Evolutionary conservation across 2,888 invertebrate genomes (phyloP).

Genomic region (Celastrina argiolus): DNA sequence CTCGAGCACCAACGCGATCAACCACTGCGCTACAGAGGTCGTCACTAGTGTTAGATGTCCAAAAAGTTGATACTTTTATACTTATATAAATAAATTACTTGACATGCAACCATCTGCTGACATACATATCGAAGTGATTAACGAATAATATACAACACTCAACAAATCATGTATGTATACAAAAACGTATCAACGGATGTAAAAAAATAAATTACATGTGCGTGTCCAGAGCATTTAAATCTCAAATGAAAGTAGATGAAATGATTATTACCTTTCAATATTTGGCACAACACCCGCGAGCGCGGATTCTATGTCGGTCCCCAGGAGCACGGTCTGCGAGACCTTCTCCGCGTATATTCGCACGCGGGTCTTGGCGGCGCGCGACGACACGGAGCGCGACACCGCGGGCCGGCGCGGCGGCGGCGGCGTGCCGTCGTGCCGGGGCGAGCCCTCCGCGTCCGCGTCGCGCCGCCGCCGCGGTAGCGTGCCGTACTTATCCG

Average conservation of each 20-base stretch:
- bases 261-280: conserved; percentile 57
- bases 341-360: conserved; percentile 89
- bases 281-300: conserved; percentile 79
- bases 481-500: conserved; percentile 87
- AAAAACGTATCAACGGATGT: not conserved
- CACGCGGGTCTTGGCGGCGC: conserved; percentile 65
- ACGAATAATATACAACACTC: not conserved
- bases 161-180: too few relatives aligned
- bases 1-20: too few relatives aligned
- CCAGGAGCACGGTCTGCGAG: conserved; percentile 86
- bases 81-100: too few relatives aligned
- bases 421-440: conserved; percentile 59
- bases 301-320: conserved; percentile 84
- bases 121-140: not conserved
- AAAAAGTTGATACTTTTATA: too few relatives aligned
- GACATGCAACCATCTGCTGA: not conserved
- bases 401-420: conserved; percentile 60
- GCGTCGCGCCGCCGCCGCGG: conserved; percentile 85
- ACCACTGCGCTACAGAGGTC: too few relatives aligned
- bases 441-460: conserved; percentile 77
- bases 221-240: conserved; percentile 31
- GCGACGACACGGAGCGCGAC: conserved; percentile 59
- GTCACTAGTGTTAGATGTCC: too few relatives aligned
- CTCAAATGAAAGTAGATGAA: conserved; percentile 31
- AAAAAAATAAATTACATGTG: conserved; percentile 2